These are phyloP conservation scores for Ptychoptera albimana DNA, from an alignment of 2,888 invertebrate species.

Conservation along the genomic window DNA sequence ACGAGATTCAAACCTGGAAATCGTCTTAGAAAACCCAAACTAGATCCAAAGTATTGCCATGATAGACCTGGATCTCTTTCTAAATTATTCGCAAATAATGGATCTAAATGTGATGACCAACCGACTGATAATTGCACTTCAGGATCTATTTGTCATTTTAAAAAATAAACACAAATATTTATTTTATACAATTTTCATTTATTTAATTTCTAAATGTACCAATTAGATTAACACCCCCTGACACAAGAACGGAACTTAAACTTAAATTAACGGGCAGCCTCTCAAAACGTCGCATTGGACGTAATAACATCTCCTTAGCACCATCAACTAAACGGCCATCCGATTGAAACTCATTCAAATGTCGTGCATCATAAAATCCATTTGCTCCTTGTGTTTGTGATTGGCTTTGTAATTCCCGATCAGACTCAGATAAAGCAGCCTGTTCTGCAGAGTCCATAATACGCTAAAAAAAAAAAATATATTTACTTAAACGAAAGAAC, in stretches of 20 bases:
- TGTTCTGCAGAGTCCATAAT: constrained; percentile 85
- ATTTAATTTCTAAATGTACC: constrained; percentile 6
- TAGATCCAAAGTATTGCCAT: constrained; percentile 98
- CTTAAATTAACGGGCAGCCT: constrained; percentile 70
- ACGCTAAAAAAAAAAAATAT: constrained; percentile 40
- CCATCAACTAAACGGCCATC: constrained; percentile 57
- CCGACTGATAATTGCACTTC: constrained; percentile 80
- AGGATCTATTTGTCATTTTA: constrained; percentile 39
- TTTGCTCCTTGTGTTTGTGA: constrained; percentile 39
- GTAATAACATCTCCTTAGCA: constrained; percentile 52
- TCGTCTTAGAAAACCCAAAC: constrained; percentile 85
- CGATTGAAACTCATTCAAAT: constrained; percentile 52
- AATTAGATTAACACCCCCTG: constrained; percentile 32
- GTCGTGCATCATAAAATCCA: constrained; percentile 63
- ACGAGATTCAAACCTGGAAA: constrained; percentile 78
- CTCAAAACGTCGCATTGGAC: constrained; percentile 71
- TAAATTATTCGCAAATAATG: constrained; percentile 77
- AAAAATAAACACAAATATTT: constrained; percentile 7
- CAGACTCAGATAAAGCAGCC: constrained; percentile 58
- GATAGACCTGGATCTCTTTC: constrained; percentile 78
- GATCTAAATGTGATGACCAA: constrained; percentile 89
- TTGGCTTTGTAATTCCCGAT: constrained; percentile 36
- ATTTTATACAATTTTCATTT: constrained; percentile 4
- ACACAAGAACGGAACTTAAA: constrained; percentile 78
- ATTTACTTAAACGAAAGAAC: too few species aligned